Evolutionary conservation across 2,113 vertebrate species (phyloP).

Genomic region (Ailuropoda melanoleuca): DNA sequence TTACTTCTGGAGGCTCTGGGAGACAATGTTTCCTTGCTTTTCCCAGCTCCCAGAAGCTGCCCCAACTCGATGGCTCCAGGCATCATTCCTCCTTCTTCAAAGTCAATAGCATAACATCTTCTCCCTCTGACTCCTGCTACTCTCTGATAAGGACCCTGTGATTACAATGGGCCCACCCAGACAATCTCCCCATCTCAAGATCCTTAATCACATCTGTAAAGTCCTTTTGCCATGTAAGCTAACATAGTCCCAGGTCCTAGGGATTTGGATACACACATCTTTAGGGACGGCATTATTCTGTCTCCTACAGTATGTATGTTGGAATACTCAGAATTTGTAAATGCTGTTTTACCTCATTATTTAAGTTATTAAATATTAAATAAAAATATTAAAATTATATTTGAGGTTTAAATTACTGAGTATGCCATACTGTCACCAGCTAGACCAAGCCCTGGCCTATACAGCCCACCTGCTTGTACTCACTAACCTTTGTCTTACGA

Average conservation of each 20-base stretch:
- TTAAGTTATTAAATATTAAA: neutral
- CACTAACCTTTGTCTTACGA: neutral
- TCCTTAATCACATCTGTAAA: neutral
- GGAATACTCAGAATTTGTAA: neutral
- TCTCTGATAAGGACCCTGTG: neutral
- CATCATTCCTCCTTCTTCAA: neutral
- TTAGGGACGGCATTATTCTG: neutral
- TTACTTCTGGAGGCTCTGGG: neutral
- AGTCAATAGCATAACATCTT: neutral
- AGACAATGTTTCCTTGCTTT: neutral
- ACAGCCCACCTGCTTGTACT: neutral
- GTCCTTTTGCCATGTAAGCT: neutral
- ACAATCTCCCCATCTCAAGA: neutral
- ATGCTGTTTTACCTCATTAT: neutral
- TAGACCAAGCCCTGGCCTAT: neutral
- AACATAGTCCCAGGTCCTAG: neutral
- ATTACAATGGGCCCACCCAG: fast-evolving
- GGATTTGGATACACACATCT: neutral
- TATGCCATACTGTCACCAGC: neutral
- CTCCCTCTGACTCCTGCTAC: neutral
- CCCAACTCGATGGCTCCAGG: neutral
- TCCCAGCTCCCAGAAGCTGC: neutral
- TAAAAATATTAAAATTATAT: neutral
- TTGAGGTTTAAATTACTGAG: neutral
- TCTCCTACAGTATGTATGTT: neutral